Evolutionary conservation across 1,140 invertebrate species (phyloP), one percentile per base, ranked within the genome.

Genomic region (Diabrotica virgifera): DNA sequence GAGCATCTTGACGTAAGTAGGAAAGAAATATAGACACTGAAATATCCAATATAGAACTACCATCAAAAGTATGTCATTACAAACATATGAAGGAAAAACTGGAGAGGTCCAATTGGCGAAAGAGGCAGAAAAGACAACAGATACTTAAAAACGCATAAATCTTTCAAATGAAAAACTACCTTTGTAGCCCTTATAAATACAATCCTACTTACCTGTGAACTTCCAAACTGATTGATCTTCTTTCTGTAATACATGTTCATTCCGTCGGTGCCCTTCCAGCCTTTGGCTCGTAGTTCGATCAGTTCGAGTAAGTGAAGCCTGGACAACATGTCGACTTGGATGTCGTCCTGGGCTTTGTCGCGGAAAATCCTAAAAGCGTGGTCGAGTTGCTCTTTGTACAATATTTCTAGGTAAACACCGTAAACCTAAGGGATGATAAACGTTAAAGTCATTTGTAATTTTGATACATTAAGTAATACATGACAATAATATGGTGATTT

Each of bases 231-330:
- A 84, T 86, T 76, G 69, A 89, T 84, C 80, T 92, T 92, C 73
- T 90, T 87, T 72, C 87, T 87, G 76, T 94, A 94, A 80, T 93
- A 95, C 68, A 87, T 86, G 79, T 86, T 89, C 80, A 92, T 87
- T 65, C 89, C 87, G 79, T 93, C 90, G 67, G 85, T 87, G 61
- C 86, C 86, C 74, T 89, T 87, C 93, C 93, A 96, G 72, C 90
- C 86, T 78, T 91, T 91, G 57, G 92, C 92, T 78, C 93, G 83
- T 68, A 95, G 82, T 82, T 96, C 93, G 69, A 96, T 93, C 50
- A 95, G 81, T 83, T 95, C 92, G 74, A 96, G 84, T 68, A 96
- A 84, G 80, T 92, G 88, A 76, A 93, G 84, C 79, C 93, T 86
- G 72, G 90, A 90, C 76, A 89, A 85, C 75, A 89, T 85, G 79